Base-by-base conservation (phyloP, 2,113 vertebrate genomes). In the Nymphicus hollandicus region DNA sequence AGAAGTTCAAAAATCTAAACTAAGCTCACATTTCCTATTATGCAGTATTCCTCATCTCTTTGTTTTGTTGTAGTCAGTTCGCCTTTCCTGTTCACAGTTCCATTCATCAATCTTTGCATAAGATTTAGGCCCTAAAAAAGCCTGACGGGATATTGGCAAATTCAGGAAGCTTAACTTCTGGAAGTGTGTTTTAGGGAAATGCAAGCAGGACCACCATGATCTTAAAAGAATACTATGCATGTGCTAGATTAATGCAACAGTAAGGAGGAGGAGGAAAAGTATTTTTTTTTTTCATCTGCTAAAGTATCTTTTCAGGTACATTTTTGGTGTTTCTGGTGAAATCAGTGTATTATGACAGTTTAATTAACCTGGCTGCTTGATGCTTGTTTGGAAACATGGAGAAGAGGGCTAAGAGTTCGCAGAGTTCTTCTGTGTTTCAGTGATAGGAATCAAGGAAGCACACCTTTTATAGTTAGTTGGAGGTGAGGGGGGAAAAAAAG, bases 141-240 rank as follows among this genome's bases (percentile, higher is more conserved):
- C 1, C 2, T 1, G 0, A n/a, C 61, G 65, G 37, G 1, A 23
- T 47, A 43, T 12, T 8, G 39, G 9, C 5, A 33, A 61, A 24
- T 41, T 49, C 58, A 87, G 66, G 25, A 77, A 47, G 6, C 4
- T 71, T 74, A 35, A 65, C 19, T 63, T 49, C 12, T 81, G 11
- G 33, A 58, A 58, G 13, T 3, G 22, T 58, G 1, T 65, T 84
- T 37, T 16, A 39, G 13, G 29, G 19, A 77, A 66, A 11, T 24
- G 1, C 4, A 44, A 86, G 68, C 14, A 72, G 43, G 33, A 33
- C 6, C 17, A 64, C 27, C 2, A 5, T 33, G n/a, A 53, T 44
- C 14, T 53, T 77, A 63, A 80, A 66, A 15, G 2, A 33, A 17
- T 66, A 16, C 6, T 8, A 3, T 87, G 18, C 41, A 29, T 23